A percentile compares a stretch with the other conserved stretches of the same genome.
Evolutionary conservation across 2,888 invertebrate genomes (phyloP).

Genomic region (Mylabris sibirica): DNA sequence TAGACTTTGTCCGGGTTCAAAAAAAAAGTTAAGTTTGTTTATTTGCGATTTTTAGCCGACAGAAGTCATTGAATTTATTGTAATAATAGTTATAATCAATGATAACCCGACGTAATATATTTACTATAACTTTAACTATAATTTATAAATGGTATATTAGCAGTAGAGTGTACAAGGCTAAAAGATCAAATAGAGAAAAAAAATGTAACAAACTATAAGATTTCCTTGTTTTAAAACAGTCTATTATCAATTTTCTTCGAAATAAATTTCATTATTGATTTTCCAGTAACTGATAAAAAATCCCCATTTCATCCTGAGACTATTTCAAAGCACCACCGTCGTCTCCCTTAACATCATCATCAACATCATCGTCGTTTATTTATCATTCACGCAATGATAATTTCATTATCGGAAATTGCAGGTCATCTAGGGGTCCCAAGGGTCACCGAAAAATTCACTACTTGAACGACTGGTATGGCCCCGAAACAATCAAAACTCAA

Average conservation of each 20-base stretch:
- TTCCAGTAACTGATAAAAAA: too few species aligned
- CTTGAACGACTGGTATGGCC: slow-evolving; percentile 26
- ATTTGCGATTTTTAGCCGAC: too few species aligned
- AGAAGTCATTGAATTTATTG: too few species aligned
- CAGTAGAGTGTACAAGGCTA: slow-evolving; percentile 19
- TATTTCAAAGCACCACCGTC: not conserved
- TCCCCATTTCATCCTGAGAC: too few species aligned
- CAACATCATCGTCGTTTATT: slow-evolving; percentile 2
- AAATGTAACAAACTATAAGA: slow-evolving; percentile 12
- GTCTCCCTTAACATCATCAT: too few species aligned
- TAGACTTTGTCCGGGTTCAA: not conserved
- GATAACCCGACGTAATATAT: slow-evolving; percentile 22
- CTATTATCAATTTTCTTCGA: not conserved
- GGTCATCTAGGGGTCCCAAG: not conserved
- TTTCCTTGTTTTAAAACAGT: not conserved
- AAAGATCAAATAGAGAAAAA: slow-evolving; percentile 16
- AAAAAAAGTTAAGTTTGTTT: too few species aligned
- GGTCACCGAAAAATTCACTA: slow-evolving; percentile 33
- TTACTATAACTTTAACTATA: slow-evolving; percentile 23
- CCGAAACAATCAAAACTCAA: slow-evolving; percentile 22
- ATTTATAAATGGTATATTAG: not conserved
- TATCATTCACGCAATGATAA: slow-evolving; percentile 3
- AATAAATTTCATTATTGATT: not conserved
- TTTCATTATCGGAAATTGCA: not conserved
- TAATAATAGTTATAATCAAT: slow-evolving; percentile 3